Evolutionary conservation across 1,140 invertebrate genomes (phyloP), one percentile per base, ranked within the genome.

Genomic region (Drosophila rufa): DNA sequence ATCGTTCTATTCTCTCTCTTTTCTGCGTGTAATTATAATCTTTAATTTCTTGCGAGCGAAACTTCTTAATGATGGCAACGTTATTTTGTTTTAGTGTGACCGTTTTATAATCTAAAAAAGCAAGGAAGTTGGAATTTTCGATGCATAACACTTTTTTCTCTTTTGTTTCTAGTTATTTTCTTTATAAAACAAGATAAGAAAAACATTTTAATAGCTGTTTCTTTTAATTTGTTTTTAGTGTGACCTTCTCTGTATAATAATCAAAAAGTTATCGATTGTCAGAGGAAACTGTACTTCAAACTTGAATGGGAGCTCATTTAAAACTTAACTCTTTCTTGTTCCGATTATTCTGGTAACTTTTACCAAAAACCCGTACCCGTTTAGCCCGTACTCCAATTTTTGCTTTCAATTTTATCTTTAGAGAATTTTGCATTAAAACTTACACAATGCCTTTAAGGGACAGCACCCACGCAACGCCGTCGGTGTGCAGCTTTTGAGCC

Each of bases 381-480:
- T 66, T 2, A 36, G 9, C 11, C 40, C 19, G 3, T 46, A 19
- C 43, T 30, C 19, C 43, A 46, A 33, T 19, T 27, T 66, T 70
- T 17, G 48, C 48, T 22, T 67, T 67, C 40, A 40, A 70, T 46
- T 55, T 70, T 73, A 73, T 73, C 53, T 57, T 33, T 38, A 9
- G 4, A 11, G 27, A 42, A 50, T 43, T 73, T 71, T 73, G 69
- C 69, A 73, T 73, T 73, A 73, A 71, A 73, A 73, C 45, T 73
- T 73, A 36, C 53, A 73, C 69, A 73, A 73, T 73, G 67, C 38
- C 66, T 59, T 73, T 70, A 73, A 73, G 30, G 67, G 46, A 50
- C 30, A 15, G 14, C 5, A 9, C 67, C 53, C 69, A 73, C 53
- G 69, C 67, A 59, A 36, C 22, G 55, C 14, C 33, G 33, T 48